phyloP scores from a whole-genome alignment of 2,888 invertebrate species.

The Drosophila emarginata region DNA sequence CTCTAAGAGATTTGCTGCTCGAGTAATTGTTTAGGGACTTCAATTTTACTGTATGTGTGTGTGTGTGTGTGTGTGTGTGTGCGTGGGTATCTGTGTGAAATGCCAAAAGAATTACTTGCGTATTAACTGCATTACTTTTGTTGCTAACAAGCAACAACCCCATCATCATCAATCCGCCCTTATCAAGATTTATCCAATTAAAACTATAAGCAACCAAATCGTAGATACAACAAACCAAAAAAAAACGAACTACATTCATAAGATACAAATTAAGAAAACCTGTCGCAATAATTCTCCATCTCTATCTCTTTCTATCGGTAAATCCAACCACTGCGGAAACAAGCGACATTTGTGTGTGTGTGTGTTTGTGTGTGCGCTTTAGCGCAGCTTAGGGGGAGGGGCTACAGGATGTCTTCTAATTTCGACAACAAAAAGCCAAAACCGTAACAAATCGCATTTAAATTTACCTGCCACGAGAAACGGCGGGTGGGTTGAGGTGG shows the following conservation, averaged over 20 bases:
- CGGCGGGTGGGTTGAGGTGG: background rate
- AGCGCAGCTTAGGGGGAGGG: background rate
- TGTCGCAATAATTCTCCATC: conserved; percentile 61
- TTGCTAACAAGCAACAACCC: conserved; percentile 3
- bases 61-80: background rate
- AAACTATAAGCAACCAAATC: conserved; percentile 6
- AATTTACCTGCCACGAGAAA: conserved; percentile 73
- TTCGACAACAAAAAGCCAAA: conserved; percentile 65
- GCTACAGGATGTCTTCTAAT: conserved; percentile 50
- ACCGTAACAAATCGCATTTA: conserved; percentile 80
- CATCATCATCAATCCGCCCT: background rate
- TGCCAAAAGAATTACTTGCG: conserved; percentile 4
- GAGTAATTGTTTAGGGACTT: conserved; percentile 24
- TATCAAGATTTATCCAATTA: conserved; percentile 6
- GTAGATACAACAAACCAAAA: background rate
- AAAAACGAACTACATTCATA: conserved; percentile 5
- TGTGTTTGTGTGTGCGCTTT: background rate
- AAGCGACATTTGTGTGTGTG: conserved; percentile 27
- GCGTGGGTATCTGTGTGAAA: background rate
- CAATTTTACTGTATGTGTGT: conserved; percentile 33
- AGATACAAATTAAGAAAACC: conserved; percentile 46
- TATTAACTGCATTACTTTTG: conserved; percentile 6
- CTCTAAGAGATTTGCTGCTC: conserved; percentile 8
- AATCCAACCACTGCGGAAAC: conserved; percentile 34
- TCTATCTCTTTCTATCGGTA: conserved; percentile 8